Base-by-base conservation (phyloP, 2,888 invertebrate species). In the Adineta ricciae region DNA sequence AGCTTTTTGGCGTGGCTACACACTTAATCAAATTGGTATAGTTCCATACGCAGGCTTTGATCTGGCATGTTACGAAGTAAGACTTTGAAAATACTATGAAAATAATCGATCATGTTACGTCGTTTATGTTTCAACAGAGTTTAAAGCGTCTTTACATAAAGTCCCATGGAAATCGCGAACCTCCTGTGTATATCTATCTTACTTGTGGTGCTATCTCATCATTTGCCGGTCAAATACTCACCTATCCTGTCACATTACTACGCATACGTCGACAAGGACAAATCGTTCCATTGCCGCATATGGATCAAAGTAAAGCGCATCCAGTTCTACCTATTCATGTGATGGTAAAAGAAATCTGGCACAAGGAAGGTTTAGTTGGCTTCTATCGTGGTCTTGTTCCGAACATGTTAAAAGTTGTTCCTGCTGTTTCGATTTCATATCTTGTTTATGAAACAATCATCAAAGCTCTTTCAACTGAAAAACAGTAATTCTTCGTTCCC, bases 11-110 rank as follows among this genome's bases (percentile, higher is more conserved):
- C 93, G 95, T 90, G 97, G 97, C 88, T 98, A 97, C 93, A 93
- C 97, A 92, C 97, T 97, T 89, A 98, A 98, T 92, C 94, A 97
- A 87, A 91, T 97, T 88, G 91, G 91, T 27, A 98, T 98, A 88
- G 93, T 97, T 89, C 97, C 97, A 41, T 97, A 98, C 90, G 97
- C 97, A 64, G 97, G 97, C 87, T 97, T 97, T 87, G 97, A 98
- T 91, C 92, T 98, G 89, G 96, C 97, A 84, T 94, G 97, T 83
- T 98, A 98, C 90, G 97, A 98, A 91, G 93, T 86, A 11, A 83
- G 19, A 38, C 24, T 49, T 1, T 9, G 83, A 19, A 46, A 46
- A 46, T 21, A 32, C 73, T n/a, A 16, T 83, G 83, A 14, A 32
- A 36, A 5, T 14, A 8, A 8, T 32, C n/a, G n/a, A n/a, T n/a